Evolutionary conservation across 2,888 invertebrate species (phyloP), one percentile per base, ranked within the genome.

Genomic region (Caenorhabditis imperialis): DNA sequence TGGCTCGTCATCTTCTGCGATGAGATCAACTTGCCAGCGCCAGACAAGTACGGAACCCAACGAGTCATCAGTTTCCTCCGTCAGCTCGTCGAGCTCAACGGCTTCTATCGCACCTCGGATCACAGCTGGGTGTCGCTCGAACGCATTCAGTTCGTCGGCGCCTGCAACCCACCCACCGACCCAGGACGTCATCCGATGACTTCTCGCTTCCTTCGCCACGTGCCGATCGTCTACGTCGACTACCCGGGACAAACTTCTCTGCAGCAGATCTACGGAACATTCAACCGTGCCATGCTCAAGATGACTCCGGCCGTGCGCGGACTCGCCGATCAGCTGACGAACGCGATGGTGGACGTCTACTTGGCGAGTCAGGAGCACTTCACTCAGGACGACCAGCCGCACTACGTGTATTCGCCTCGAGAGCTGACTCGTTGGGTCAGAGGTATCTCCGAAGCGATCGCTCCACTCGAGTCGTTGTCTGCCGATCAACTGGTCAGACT

Each of bases 381-480:
- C 90, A 99, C 99, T 0, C 98, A 98, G 90, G 99, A 99, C 89
- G 98, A 98, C 95, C 99, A 99, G 89, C 99, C 99, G 1, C 99
- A 99, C 90, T 99, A 99, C 89, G 97, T 99, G 0, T 99, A 99
- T 91, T 97, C 97, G 63, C 99, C 99, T 10, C 89, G 91, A 85
- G 99, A 99, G 90, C 95, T 99, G 95, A 99, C 99, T 0, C 91
- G 99, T 88, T 99, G 99, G 99, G 98, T 99, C 60, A 92, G 99
- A 75, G 99, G 99, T 78, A 99, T 99, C 83, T 97, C 96, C 89
- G 99, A 99, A 90, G 99, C 99, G 10, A 94, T 99, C 76, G 86
- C 96, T 75, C 98, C 98, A 0, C 90, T 99, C 50, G 99, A 99
- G 88, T 93, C 92, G 75, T 90, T 99, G 12, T 91, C 93, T 0